These are phyloP conservation scores for Alces alces DNA, from an alignment of 2,113 vertebrate genomes.

Conservation along the genomic window DNA sequence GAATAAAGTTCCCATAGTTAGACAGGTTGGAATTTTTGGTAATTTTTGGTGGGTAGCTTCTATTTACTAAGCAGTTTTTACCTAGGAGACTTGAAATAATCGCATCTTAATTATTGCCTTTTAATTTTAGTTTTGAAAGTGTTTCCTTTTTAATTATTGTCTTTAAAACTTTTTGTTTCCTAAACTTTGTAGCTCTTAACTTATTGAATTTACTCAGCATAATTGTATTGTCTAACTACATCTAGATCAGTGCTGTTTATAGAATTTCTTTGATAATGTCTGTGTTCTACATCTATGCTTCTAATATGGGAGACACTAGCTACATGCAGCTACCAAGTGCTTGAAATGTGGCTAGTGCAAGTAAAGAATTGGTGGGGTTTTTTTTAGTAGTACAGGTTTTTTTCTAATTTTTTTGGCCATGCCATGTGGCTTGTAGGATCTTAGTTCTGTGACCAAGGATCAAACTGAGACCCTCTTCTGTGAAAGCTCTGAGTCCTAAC, in stretches of 20 bases:
- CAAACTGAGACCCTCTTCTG: not conserved
- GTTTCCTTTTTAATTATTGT: constrained; percentile 40
- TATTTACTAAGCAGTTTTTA: constrained; percentile 48
- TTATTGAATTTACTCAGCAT: constrained; percentile 1
- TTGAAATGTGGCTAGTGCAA: not conserved
- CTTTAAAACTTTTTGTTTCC: not conserved
- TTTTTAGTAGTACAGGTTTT: not conserved
- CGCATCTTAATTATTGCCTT: constrained; percentile 15
- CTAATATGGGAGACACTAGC: not conserved
- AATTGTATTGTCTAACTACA: not conserved
- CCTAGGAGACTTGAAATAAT: not conserved
- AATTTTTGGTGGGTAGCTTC: not conserved
- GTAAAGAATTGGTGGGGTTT: not conserved
- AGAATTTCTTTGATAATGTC: not conserved
- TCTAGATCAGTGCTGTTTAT: not conserved
- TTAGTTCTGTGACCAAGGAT: not conserved
- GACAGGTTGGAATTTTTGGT: not conserved
- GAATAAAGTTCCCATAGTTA: constrained; percentile 20
- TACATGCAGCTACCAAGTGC: not conserved
- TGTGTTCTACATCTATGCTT: not conserved
- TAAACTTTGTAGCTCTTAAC: not conserved
- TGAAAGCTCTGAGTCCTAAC: not conserved
- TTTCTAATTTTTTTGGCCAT: not conserved
- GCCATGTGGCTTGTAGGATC: not conserved
- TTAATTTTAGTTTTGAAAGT: constrained; percentile 44